phyloP scores from a whole-genome alignment of 1,140 invertebrate species.

The Idris sp. region DNA sequence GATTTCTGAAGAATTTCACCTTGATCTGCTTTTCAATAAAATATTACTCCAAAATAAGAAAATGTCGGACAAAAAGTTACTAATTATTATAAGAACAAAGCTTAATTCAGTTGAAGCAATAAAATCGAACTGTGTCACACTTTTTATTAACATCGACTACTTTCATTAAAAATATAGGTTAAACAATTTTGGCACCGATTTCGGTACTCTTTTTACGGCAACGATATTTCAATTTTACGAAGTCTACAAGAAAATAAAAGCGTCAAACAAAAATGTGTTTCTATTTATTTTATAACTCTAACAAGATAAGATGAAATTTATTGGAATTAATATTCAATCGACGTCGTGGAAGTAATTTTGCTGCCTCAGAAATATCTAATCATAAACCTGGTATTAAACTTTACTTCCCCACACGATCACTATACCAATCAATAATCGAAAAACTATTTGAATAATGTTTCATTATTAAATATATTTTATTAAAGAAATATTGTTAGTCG shows the following conservation, averaged over 20 bases:
- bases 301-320: background rate
- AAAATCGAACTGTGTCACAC: conserved; percentile 20
- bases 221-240: conserved; percentile 17
- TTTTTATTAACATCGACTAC: conserved; percentile 31
- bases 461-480: background rate
- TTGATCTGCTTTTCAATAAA: too few species aligned
- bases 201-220: conserved; percentile 5
- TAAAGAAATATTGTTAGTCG: background rate
- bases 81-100: conserved; percentile 25
- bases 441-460: conserved; percentile 4
- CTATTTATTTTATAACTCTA: background rate
- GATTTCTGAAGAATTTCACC: too few species aligned
- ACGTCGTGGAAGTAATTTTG: background rate
- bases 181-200: conserved; percentile 40
- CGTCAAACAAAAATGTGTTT: background rate
- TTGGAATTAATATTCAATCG: conserved; percentile 28
- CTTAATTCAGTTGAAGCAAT: conserved; percentile 17
- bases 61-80: too few species aligned
- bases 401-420: conserved; percentile 11
- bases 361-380: background rate
- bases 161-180: conserved; percentile 36
- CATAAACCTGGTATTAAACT: background rate
- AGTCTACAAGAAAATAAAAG: conserved; percentile 15
- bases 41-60: too few species aligned
- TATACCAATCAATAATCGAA: conserved; percentile 17